Percentiles rank a stretch among this genome's conserved stretches.
Conservation (phyloP, 2,797 vertebrate genomes). For the Enteromius viviparus region DNA sequence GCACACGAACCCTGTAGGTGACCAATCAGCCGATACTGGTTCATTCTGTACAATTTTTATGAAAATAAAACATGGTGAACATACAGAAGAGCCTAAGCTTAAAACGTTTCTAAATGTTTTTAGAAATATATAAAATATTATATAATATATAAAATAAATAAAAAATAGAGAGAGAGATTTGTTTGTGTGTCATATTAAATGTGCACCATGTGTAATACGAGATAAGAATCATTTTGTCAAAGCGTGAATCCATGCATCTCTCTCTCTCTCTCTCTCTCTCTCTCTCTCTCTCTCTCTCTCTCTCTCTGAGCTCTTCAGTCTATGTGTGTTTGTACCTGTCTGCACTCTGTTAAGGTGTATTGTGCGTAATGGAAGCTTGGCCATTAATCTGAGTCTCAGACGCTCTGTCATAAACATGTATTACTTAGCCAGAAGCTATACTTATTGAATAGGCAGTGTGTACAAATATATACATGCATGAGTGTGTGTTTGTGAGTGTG, state of each 20-base stretch:
- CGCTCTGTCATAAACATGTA: slow-evolving; percentile 51
- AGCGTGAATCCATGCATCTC: not conserved
- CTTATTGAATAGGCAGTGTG: slow-evolving; percentile 52
- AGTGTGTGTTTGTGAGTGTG: not conserved
- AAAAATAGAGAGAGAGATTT: not conserved
- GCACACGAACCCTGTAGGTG: not conserved
- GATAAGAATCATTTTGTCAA: not conserved
- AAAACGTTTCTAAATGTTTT: not conserved
- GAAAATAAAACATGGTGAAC: slow-evolving; percentile 12
- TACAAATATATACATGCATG: slow-evolving; percentile 17
- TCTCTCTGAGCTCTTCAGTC: not conserved
- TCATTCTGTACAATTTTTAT: not conserved
- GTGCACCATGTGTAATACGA: not conserved
- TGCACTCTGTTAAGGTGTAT: slow-evolving; percentile 11
- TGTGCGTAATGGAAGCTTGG: slow-evolving; percentile 45
- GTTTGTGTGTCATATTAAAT: not conserved
- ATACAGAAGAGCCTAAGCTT: not conserved
- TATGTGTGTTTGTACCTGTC: slow-evolving; percentile 37
- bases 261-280: not conserved
- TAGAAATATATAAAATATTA: not conserved
- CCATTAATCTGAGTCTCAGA: slow-evolving; percentile 54
- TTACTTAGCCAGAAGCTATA: slow-evolving; percentile 52
- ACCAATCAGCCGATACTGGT: not conserved
- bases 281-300: not conserved
- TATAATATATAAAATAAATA: not conserved